Evolutionary conservation across 2,888 invertebrate genomes (phyloP), one percentile per base, ranked within the genome.

Genomic region (Himalopsyche anomala): DNA sequence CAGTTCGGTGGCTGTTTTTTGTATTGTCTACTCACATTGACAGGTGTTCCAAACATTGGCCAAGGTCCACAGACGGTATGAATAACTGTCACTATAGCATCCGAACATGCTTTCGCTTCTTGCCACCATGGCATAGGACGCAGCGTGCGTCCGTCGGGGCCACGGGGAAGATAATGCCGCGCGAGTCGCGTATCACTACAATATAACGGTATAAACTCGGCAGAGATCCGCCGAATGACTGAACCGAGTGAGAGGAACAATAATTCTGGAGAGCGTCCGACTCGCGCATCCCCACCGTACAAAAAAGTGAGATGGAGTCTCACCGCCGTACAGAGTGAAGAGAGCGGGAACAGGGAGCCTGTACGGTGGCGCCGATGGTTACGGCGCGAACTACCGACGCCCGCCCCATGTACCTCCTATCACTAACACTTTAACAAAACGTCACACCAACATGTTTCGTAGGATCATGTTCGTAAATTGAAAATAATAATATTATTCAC

Each of bases 11-110:
- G 81, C 54, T 81, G 45, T 81, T 82, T 82, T 85, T 38, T 80
- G 69, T 82, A 82, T 42, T 38, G n/a, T 85, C 79, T 94, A 95
- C 95, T 95, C 94, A 95, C 95, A 94, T 94, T 95, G 95, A 92
- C 94, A 95, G 94, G 94, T 94, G 93, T 95, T 95, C 95, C 95
- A 95, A 91, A 95, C 95, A 93, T 95, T 95, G 93, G 95, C 95
- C 92, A 95, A 93, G 94, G 95, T 95, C 95, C 95, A 95, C 92
- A 95, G 94, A 92, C 95, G 94, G 93, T 95, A 95, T 92, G 95
- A 95, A 93, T 95, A 95, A 94, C 95, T 95, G 93, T 95, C 95
- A 92, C 93, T 93, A 94, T 95, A 95, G 93, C 95, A 95, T 91
- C 95, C 95, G 94, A 95, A 95, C 95, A 95, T 96, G 94, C 94